These are phyloP conservation scores for Ectemnius cavifrons DNA, from an alignment of 2,888 invertebrate genomes.

Conservation along the genomic window DNA sequence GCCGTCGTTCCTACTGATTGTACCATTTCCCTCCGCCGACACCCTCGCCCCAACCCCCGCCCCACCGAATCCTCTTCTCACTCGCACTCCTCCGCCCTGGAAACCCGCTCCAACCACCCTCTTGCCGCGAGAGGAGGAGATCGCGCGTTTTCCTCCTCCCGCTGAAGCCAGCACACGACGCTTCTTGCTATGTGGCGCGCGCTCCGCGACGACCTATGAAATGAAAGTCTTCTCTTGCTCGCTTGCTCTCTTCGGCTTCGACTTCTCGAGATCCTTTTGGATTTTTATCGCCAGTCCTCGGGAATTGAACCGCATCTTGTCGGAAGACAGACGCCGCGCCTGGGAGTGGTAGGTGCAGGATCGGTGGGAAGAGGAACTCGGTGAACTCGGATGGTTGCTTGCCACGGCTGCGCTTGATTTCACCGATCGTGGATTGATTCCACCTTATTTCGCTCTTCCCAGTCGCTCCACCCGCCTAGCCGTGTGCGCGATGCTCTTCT, in stretches of 20 bases:
- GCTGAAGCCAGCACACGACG: too few relatives aligned
- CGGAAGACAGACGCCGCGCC: slow-evolving; percentile 5
- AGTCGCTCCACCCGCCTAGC: too few relatives aligned
- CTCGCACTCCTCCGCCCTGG: background rate
- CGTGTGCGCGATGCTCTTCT: too few relatives aligned
- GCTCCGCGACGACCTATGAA: slow-evolving; percentile 54
- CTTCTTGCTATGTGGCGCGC: too few relatives aligned
- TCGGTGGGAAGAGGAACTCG: background rate
- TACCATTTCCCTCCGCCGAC: slow-evolving; percentile 58
- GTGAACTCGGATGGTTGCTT: slow-evolving; percentile 37
- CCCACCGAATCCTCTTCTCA: background rate
- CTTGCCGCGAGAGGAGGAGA: too few relatives aligned
- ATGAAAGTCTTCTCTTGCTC: slow-evolving; percentile 43
- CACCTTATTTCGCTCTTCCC: background rate
- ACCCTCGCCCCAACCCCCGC: slow-evolving; percentile 36
- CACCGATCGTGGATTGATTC: slow-evolving; percentile 5
- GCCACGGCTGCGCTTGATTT: background rate
- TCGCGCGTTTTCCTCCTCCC: too few relatives aligned
- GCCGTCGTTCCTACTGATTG: slow-evolving; percentile 64
- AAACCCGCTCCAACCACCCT: background rate
- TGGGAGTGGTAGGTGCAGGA: too few relatives aligned
- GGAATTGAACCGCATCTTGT: slow-evolving; percentile 47
- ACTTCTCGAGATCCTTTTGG: slow-evolving; percentile 55
- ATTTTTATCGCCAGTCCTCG: slow-evolving; percentile 56
- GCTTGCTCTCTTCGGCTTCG: slow-evolving; percentile 17